Base-by-base conservation (phyloP, 2,888 invertebrate genomes). In the Ophion obscuratus region DNA sequence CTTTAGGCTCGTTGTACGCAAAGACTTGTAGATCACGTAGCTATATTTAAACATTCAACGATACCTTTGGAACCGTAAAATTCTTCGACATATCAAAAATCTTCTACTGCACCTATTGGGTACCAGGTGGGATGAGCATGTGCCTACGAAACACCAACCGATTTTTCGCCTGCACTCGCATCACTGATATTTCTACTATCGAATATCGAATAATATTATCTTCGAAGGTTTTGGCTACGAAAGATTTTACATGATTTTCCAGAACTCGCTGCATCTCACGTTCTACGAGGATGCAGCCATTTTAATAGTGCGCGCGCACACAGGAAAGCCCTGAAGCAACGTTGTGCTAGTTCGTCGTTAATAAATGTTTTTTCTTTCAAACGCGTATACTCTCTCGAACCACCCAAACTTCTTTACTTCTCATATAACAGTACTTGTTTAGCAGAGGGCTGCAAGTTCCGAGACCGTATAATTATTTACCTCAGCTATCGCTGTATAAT, bases 401-500 rank as follows among this genome's bases (percentile, higher is more conserved):
- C 61, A 17, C 3, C 10, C 10, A 24, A 74, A 66, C 74, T 81
- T 74, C 44, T 66, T 66, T 73, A 74, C 67, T 74, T 80, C 74
- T 67, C 66, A n/a, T 36, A 73, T 57, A 57, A 61, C 59, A 68
- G 75, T 68, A 47, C 64, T 75, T 64, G 62, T 24, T 75, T 27
- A 57, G 20, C n/a, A 44, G 66, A 73, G 67, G n/a, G 66, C 27
- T 3, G 40, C 27, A 11, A n/a, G 79, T 76, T 53, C 17, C 7
- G 36, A 36, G 59, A 14, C 11, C 10, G 36, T 73, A 67, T 57
- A 78, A 83, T 83, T 57, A 83, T 78, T 78, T 68, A 78, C 27
- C n/a, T 40, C 66, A 57, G 75, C 59, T 64, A 66, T 71, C 57
- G 66, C 24, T 53, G 75, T 84, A 62, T 80, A 57, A 64, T 66